phyloP scores from a whole-genome alignment of 1,140 invertebrate species.

The Drosophila bifasciata region DNA sequence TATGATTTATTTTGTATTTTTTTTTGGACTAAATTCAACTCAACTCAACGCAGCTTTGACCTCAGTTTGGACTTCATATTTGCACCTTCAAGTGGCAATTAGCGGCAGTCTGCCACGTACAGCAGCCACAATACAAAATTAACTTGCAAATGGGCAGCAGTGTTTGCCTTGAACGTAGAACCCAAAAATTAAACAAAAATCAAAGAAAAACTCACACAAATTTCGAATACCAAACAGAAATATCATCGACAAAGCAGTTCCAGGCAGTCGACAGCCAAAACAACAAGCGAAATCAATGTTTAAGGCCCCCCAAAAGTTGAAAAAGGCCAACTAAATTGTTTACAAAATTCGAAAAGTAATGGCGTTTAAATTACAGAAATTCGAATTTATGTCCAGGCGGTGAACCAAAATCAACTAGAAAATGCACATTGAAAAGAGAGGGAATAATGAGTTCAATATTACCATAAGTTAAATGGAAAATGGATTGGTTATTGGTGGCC shows the following conservation, averaged over 20 bases:
- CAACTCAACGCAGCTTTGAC: slow-evolving; percentile 32
- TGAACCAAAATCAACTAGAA: slow-evolving; percentile 35
- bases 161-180: slow-evolving; percentile 62
- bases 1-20: not conserved
- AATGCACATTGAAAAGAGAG: slow-evolving; percentile 18
- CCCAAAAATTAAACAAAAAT: slow-evolving; percentile 23
- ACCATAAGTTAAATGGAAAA: not conserved
- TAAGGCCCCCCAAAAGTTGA: slow-evolving; percentile 19
- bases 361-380: slow-evolving; percentile 72
- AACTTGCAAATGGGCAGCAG: slow-evolving; percentile 53
- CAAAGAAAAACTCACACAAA: slow-evolving; percentile 48
- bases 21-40: slow-evolving; percentile 34
- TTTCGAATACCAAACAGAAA: slow-evolving; percentile 34
- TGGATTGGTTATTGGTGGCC: too few relatives aligned
- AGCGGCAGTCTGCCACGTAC: slow-evolving; percentile 28
- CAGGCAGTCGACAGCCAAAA: slow-evolving; percentile 20
- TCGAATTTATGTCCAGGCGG: slow-evolving; percentile 33
- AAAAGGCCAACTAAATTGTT: slow-evolving; percentile 57
- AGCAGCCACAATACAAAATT: slow-evolving; percentile 38
- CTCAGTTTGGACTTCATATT: slow-evolving; percentile 28
- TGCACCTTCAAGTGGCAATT: slow-evolving; percentile 66
- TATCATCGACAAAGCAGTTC: slow-evolving; percentile 27
- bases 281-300: slow-evolving; percentile 17
- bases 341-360: slow-evolving; percentile 69
- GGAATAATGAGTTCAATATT: slow-evolving; percentile 7